Evolutionary conservation across 2,888 invertebrate species (phyloP), one percentile per base, ranked within the genome.

Genomic region (Conus canariensis): DNA sequence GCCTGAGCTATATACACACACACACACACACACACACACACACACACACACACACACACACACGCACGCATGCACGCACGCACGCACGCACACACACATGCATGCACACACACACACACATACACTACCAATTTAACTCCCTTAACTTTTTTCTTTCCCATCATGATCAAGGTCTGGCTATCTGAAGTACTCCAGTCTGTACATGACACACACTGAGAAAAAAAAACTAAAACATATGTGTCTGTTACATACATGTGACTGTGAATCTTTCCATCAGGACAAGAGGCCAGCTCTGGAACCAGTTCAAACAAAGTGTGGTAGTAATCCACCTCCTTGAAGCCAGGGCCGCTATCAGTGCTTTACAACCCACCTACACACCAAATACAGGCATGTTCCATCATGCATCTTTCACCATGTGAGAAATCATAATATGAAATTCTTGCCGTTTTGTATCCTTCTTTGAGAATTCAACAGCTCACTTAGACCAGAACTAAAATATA

Each of bases 311-410:
- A 93, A 93, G 98, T 97, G 64, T 97, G 96, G 92, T 98, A 97
- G 95, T 97, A 98, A 92, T 98, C 97, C 92, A 97, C 97, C 0
- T 96, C 97, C 95, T 97, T 97, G 95, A 97, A 97, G 0, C 95
- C 96, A 86, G 97, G 0, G 97, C 97, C 3, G 97, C 97, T 1
- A 98, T 96, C 7, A 98, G 95, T 0, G 97, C 97, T 94, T 97
- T 97, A 0, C 97, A 97, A 5, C 97, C 97, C 0, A 98, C 96
- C 96, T 96, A 91, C 22, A 93, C 92, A 70, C 10, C n/a, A 83
- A 89, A 74, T 22, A 25, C 22, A 74, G 30, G 30, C 30, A 30
- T 2, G 0, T 30, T 30, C 30, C 2, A 4, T 19, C 67, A 67
- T 64, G 64, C 45, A 45, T 45, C 45, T 45, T 45, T 45, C 45